Base-by-base conservation (phyloP, 2,888 invertebrate species). In the Salticus scenicus region DNA sequence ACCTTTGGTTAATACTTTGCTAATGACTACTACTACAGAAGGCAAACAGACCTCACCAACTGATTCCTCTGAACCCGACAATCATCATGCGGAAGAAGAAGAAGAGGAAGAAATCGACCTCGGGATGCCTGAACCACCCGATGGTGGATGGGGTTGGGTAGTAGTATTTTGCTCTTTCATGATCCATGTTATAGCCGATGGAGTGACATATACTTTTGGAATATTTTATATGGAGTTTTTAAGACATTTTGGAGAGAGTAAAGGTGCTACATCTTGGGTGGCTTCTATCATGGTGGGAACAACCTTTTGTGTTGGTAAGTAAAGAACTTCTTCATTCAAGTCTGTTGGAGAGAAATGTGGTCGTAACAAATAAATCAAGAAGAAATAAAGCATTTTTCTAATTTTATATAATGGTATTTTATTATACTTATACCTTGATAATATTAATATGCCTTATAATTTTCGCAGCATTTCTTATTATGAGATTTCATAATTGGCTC, bases 171-270 rank as follows among this genome's bases (percentile, higher is more conserved):
- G 96, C 31, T 98, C 97, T 8, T 98, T 99, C 92, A 95, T 98
- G 95, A 96, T 99, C 90, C 98, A 99, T 92, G 91, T 93, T 70
- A 89, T 94, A 95, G 98, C 97, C 89, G 99, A 99, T 92, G 99
- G 99, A 84, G 96, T 99, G 91, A 98, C 98, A 74, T 99, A 99
- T 92, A 97, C 98, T 24, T 98, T 98, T 91, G 99, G 99, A 76
- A 94, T 98, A 87, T 96, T 98, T 92, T 96, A 96, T 92, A 93
- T 94, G 88, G 96, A 97, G 91, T 95, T 98, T 90, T 92, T 97
- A 89, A 92, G 93, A 85, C 95, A 96, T 92, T 98, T 98, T 92
- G 92, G 94, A 7, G 95, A 95, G 90, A 95, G 96, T 87, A 95
- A 95, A 90, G 96, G 95, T 87, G 94, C 95, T 88, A 97, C 97